Percentiles rank a stretch among this genome's conserved stretches.
These are phyloP conservation scores for Belgica antarctica DNA, from an alignment of 2,888 invertebrate genomes.

Conservation along the genomic window DNA sequence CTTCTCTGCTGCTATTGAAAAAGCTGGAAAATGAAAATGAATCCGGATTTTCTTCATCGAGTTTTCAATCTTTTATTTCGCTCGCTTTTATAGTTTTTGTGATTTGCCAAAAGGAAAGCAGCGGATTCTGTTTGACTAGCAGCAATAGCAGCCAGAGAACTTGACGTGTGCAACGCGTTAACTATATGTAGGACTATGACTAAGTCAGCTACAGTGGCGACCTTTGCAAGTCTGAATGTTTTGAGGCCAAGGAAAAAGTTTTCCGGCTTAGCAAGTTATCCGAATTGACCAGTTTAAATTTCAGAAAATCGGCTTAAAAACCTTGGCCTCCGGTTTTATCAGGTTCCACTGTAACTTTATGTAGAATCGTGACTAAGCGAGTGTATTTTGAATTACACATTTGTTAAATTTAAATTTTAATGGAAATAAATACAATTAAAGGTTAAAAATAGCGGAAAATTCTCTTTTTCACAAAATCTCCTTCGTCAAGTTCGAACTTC, in stretches of 20 bases:
- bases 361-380: constrained; percentile 7
- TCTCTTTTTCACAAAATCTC: background rate
- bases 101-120: constrained; percentile 22
- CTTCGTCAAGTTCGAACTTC: constrained; percentile 11
- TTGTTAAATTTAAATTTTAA: constrained; percentile 38
- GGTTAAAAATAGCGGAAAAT: constrained; percentile 34
- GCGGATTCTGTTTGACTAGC: background rate
- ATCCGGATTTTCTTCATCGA: constrained; percentile 19
- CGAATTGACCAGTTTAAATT: too few relatives aligned
- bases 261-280: too few relatives aligned
- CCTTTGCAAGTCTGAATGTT: too few relatives aligned
- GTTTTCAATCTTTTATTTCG: constrained; percentile 4
- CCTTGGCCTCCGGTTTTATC: too few relatives aligned
- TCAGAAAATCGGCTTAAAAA: too few relatives aligned
- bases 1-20: constrained; percentile 19
- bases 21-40: constrained; percentile 35
- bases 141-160: background rate
- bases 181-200: constrained; percentile 5
- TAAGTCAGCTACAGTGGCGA: too few relatives aligned
- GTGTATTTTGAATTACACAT: constrained; percentile 42
- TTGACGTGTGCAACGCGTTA: constrained; percentile 14
- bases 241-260: too few relatives aligned
- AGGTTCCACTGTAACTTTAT: too few relatives aligned
- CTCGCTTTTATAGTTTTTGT: background rate
- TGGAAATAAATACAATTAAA: constrained; percentile 43